Evolutionary conservation across 2,888 invertebrate species (phyloP).

Genomic region (Zaprionus lineosus): DNA sequence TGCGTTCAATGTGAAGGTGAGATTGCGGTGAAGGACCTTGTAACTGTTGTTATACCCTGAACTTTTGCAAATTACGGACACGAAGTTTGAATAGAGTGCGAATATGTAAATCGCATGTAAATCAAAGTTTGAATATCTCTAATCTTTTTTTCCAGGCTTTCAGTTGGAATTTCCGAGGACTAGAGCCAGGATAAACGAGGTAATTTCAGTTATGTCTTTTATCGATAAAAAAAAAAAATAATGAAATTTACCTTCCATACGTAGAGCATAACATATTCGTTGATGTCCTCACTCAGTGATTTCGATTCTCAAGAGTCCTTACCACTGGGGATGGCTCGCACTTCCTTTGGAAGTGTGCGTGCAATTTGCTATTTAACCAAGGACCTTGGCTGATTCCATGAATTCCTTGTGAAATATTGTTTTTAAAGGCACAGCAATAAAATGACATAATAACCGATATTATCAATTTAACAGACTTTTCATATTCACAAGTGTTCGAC

Average conservation of each 20-base stretch:
- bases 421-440: conserved; percentile 31
- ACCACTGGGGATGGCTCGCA: background rate
- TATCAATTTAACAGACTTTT: conserved; percentile 25
- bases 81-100: conserved; percentile 10
- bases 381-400: conserved; percentile 65
- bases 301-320: background rate
- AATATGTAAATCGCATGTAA: conserved; percentile 11
- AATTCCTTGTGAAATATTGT: conserved; percentile 57
- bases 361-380: conserved; percentile 57
- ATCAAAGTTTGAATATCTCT: background rate
- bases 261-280: conserved; percentile 7
- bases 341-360: conserved; percentile 55
- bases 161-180: too few relatives aligned
- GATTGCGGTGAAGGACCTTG: conserved; percentile 51
- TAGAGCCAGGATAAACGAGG: too few relatives aligned
- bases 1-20: conserved; percentile 71
- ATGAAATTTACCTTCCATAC: too few relatives aligned
- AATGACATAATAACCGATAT: conserved; percentile 40
- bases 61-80: conserved; percentile 9
- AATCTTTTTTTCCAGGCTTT: too few relatives aligned
- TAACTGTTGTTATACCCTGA: conserved; percentile 13
- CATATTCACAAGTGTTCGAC: conserved; percentile 22
- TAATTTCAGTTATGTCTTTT: too few relatives aligned
- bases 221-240: too few relatives aligned
- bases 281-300: background rate